Evolutionary conservation across 2,113 vertebrate genomes (phyloP).

Genomic region (Osmerus mordax): DNA sequence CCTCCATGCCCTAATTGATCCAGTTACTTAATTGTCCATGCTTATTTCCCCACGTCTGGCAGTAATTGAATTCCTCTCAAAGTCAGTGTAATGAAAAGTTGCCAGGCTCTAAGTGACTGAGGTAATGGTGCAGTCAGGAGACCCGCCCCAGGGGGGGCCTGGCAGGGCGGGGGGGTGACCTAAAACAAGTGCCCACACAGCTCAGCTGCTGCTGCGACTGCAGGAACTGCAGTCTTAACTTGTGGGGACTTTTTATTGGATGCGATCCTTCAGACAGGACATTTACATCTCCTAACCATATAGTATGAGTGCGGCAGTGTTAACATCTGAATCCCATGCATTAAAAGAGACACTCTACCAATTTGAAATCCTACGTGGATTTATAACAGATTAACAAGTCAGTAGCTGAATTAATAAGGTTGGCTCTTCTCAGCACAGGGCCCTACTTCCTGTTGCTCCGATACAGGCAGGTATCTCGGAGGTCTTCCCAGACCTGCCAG

Average conservation of each 20-base stretch:
- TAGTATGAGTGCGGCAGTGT: too few species aligned
- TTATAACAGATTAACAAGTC: too few species aligned
- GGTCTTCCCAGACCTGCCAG: neutral
- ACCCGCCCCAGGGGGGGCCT: too few species aligned
- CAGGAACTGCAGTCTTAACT: too few species aligned
- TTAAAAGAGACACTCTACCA: too few species aligned
- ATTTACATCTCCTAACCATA: too few species aligned
- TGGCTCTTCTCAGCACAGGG: neutral
- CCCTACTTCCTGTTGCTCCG: neutral
- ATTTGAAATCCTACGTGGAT: too few species aligned
- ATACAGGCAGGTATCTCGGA: too few species aligned
- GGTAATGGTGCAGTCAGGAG: neutral
- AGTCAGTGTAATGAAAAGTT: neutral
- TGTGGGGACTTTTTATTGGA: too few species aligned
- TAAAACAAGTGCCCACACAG: neutral
- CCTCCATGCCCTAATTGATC: slow-evolving; percentile 13
- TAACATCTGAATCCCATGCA: too few species aligned
- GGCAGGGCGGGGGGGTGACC: neutral
- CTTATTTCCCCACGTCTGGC: slow-evolving; percentile 11
- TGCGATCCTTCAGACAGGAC: too few species aligned
- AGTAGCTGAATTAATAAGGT: too few species aligned
- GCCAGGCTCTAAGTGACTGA: neutral
- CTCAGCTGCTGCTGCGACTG: neutral
- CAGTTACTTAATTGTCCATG: slow-evolving; percentile 13
- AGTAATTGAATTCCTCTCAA: neutral